Evolutionary conservation across 2,113 vertebrate species (phyloP), one percentile per base, ranked within the genome.

Genomic region (Poecilia latipinna): DNA sequence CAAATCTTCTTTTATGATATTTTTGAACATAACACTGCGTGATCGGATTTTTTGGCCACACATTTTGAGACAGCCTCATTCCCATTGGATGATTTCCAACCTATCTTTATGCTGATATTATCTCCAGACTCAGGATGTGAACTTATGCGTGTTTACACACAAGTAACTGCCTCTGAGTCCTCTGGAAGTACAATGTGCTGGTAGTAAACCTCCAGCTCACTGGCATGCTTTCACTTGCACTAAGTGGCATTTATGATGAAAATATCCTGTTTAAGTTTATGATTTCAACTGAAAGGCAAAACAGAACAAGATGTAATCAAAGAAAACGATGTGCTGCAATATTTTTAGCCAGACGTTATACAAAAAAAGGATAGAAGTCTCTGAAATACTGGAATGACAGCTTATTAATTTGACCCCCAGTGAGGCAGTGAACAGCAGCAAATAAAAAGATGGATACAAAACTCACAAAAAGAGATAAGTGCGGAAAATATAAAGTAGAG

Each of bases 141-240:
- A 35, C 51, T 42, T 39, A 17, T 28, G 51, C 67, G 42, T 68
- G 65, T 76, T 35, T 79, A 12, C 8, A 48, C 3, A 51, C 8
- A 35, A 70, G 65, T 62, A 74, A 65, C 37, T 74, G 76, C 29
- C 22, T 61, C 37, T 0, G 24, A 24, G 4, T 79, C 76, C 75
- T 69, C 3, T 79, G 64, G 72, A 79, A 76, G 35, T 48, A n/a
- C 8, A 26, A 22, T 1, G 28, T 1, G 64, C 70, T 60, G 67
- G 33, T 15, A 72, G 44, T n/a, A 72, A 75, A 77, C 32, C 12
- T 0, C 19, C 32, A 60, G 29, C 22, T 17, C 22, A 24, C 44
- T 26, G 62, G 61, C 19, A 28, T 31, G 54, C 26, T 66, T 66
- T 62, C n/a, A 71, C 51, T 57, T 57, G 6, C 17, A n/a, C 7